phyloP scores from a whole-genome alignment of 2,113 vertebrate genomes.

The Piprites chloris region DNA sequence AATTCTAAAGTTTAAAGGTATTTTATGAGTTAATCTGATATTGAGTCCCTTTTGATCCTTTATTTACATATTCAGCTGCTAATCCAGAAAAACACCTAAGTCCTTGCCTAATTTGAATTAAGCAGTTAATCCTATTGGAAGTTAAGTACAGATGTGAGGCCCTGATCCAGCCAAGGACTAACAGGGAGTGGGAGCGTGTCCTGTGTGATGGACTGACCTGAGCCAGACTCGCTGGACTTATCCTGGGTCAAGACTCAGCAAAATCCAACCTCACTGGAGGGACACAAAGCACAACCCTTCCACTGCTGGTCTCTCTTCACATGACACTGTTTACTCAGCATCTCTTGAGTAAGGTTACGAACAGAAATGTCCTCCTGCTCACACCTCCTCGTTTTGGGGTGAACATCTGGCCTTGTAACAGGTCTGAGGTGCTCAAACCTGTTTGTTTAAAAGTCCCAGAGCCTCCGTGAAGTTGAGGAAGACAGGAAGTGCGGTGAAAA shows the following conservation, averaged over 20 bases:
- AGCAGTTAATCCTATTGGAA: constrained; percentile 2
- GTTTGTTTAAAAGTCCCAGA: not conserved
- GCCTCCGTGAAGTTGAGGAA: not conserved
- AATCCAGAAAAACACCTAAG: constrained; percentile 40
- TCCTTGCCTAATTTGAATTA: constrained; percentile 15
- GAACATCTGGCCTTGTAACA: not conserved
- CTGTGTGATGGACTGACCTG: not conserved
- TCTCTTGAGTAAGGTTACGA: not conserved
- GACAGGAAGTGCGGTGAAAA: not conserved
- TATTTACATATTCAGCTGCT: constrained; percentile 37
- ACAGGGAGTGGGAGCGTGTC: not conserved
- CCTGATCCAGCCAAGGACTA: not conserved
- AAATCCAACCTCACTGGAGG: not conserved
- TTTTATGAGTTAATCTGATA: constrained; percentile 30
- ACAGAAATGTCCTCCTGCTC: not conserved
- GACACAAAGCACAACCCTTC: not conserved
- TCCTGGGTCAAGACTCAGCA: not conserved
- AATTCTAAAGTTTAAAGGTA: not conserved
- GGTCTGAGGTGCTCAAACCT: not conserved
- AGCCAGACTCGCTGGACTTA: not conserved
- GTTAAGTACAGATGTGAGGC: not conserved
- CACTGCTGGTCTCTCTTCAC: not conserved
- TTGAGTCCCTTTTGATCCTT: constrained; percentile 3
- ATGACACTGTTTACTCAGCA: not conserved
- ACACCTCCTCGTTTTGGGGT: not conserved